Evolutionary conservation across 2,113 vertebrate genomes (phyloP).

Genomic region (Bufo bufo): DNA sequence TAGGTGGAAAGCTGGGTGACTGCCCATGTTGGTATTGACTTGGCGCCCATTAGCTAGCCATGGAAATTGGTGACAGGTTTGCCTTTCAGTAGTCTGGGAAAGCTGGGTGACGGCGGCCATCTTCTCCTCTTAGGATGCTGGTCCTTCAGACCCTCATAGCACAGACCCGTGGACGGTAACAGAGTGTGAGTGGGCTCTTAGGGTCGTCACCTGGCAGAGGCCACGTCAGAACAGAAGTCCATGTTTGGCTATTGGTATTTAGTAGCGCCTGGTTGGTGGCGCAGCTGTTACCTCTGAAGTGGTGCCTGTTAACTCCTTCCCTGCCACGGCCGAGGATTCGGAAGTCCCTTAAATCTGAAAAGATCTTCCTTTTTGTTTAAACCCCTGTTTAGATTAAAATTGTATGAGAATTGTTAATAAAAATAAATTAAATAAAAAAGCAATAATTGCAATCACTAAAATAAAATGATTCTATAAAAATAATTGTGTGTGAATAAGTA

Average conservation of each 20-base stretch:
- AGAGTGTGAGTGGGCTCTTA: slow-evolving; percentile 34
- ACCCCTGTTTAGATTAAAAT: no score
- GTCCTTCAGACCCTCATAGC: background rate
- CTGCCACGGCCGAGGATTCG: background rate
- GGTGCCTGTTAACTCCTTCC: slow-evolving; percentile 17
- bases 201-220: slow-evolving; percentile 9
- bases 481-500: no score
- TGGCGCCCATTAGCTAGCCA: background rate
- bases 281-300: slow-evolving; percentile 46
- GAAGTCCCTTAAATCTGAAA: no score
- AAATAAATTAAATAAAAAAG: no score
- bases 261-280: background rate
- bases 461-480: no score
- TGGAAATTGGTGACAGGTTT: background rate
- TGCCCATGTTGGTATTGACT: background rate
- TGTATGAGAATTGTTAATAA: no score
- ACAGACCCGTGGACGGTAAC: background rate
- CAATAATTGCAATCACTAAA: no score
- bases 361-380: no score
- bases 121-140: background rate
- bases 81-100: background rate
- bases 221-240: background rate
- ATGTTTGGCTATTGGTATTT: slow-evolving; percentile 42
- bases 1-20: background rate
- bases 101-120: background rate